Evolutionary conservation across 2,113 vertebrate species (phyloP), one percentile per base, ranked within the genome.

Genomic region (Porphyrio hochstetteri): DNA sequence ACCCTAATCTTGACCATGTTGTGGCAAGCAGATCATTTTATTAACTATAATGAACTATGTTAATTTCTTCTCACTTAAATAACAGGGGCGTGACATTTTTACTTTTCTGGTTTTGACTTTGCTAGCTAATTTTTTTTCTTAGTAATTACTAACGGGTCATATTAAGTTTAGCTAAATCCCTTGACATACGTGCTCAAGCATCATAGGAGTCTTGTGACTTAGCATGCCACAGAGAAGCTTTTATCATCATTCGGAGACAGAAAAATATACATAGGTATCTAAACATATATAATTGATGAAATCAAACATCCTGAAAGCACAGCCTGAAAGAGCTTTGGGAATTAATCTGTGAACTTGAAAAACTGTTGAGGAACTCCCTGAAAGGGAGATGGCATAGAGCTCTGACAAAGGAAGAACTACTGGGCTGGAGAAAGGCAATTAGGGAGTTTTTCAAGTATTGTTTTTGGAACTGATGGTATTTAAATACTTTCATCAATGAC

Each of bases 61-160:
- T 82, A 72, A 65, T 86, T 74, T 89, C 4, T 8, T 81, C 14
- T 69, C 14, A 25, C 48, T 71, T 80, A 35, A 77, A 53, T 67
- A 82, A 20, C 8, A 68, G 6, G 7, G 6, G 5, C 1, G 1
- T 19, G 25, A 11, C 5, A 33, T 44, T 78, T 78, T 83, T 27
- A 14, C 8, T 84, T 35, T 50, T 60, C 16, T 55, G 23, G 2
- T 53, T 76, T 84, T 50, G 35, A 11, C 11, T 72, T 86, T 68
- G 50, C 13, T 40, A 46, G 7, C 17, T 52, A 27, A 4, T 5
- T 14, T 61, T 46, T 75, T 64, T 80, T 33, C 33, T 67, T 78
- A 50, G 25, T 7, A 46, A 40, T 75, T 84, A 82, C 19, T 74
- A 27, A 40, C 0, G 0, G 17, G 33, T n/a, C 10, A 27, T 75